Evolutionary conservation across 2,888 invertebrate genomes (phyloP), one percentile per base, ranked within the genome.

Genomic region (Tiphia femorata): DNA sequence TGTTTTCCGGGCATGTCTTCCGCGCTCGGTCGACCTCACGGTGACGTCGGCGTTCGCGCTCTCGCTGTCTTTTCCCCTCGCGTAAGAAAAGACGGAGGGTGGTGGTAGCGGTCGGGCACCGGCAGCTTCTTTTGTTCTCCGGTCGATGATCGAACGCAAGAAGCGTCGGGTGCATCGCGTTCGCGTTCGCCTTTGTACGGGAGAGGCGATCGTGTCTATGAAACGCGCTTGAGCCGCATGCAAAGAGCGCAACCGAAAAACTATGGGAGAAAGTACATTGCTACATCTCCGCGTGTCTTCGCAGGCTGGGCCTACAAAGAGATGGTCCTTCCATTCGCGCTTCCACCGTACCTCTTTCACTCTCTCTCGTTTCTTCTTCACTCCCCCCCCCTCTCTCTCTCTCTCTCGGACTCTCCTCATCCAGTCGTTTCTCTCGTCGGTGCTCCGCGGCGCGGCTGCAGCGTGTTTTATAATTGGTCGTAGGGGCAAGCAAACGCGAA

Each of bases 241-340:
- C 54, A 46, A 49, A 51, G 58, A 48, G 38, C 62, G 53, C 58
- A 49, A 68, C 57, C 69, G 62, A 73, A 73, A 73, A 72, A 70
- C 71, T 72, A 51, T 52, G 60, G 62, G 72, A 72, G 71, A 72
- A 71, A 71, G 66, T 73, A 64, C 62, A n/a, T n/a, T n/a, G n/a
- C n/a, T n/a, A n/a, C n/a, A n/a, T n/a, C n/a, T n/a, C 60, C 70
- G 70, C 65, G 57, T 61, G 55, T 49, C 46, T 53, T 23, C 48
- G n/a, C n/a, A 48, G 33, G 8, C 38, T 6, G 38, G 6, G 5
- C 20, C 19, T n/a, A 5, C 7, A 6, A n/a, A 12, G 30, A 17
- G 19, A 12, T 46, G 7, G 10, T 37, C 16, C 19, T 30, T 16
- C 58, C 43, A 54, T 53, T 63, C 49, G 25, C 8, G 5, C 58